These are phyloP conservation scores for Bombycilla garrulus DNA, from an alignment of 2,113 vertebrate species.

Conservation along the genomic window DNA sequence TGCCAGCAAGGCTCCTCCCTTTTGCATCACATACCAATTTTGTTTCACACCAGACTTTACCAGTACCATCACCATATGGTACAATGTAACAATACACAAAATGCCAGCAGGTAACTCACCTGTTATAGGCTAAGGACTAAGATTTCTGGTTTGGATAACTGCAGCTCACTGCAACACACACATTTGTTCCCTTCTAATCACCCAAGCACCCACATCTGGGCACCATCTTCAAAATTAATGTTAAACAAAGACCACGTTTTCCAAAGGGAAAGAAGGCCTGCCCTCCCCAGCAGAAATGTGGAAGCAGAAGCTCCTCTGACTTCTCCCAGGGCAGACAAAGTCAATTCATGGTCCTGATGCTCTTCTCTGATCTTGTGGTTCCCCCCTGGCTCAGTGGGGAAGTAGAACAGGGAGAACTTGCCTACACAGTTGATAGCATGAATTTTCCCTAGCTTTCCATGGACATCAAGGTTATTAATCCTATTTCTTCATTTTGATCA, in stretches of 20 bases:
- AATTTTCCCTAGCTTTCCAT: background rate
- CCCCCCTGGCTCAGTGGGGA: rapidly evolving
- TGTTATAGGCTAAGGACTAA: background rate
- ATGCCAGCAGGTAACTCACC: background rate
- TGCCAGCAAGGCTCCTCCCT: background rate
- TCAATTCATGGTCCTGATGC: background rate
- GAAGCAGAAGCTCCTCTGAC: background rate
- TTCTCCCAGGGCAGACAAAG: background rate
- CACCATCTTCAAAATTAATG: background rate
- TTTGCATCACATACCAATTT: background rate
- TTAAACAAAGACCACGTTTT: background rate
- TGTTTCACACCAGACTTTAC: background rate
- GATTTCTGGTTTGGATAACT: background rate
- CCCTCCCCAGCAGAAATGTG: background rate
- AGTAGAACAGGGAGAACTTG: background rate
- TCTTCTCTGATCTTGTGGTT: background rate
- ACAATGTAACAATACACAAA: background rate
- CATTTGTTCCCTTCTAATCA: background rate
- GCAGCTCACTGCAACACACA: background rate
- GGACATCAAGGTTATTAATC: background rate
- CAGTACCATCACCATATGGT: background rate
- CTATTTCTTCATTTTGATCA: background rate
- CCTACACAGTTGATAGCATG: rapidly evolving
- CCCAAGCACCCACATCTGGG: background rate
- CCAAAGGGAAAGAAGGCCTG: background rate